Evolutionary conservation across 2,888 invertebrate genomes (phyloP).

Genomic region (Tanytarsus gracilentus): DNA sequence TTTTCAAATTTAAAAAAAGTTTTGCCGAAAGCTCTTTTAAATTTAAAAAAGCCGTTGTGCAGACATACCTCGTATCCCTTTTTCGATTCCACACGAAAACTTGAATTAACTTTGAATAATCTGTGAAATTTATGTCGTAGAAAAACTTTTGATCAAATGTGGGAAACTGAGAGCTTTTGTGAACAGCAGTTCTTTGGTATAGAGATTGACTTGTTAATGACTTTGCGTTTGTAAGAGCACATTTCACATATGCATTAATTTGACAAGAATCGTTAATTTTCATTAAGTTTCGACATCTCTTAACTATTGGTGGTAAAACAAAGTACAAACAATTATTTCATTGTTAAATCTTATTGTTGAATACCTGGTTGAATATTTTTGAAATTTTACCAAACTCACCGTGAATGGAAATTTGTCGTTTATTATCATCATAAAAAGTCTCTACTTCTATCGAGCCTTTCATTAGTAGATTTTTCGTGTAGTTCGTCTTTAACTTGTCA

Average conservation of each 20-base stretch:
- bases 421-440: conserved; percentile 46
- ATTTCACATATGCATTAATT: conserved; percentile 73
- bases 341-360: neutral
- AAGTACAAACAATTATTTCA: conserved; percentile 3
- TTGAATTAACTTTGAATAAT: conserved; percentile 55
- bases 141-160: conserved; percentile 70
- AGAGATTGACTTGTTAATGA: conserved; percentile 34
- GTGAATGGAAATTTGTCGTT: conserved; percentile 54
- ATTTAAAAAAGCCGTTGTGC: conserved; percentile 30
- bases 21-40: neutral
- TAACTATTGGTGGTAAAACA: conserved; percentile 48
- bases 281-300: conserved; percentile 65
- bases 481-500: conserved; percentile 13
- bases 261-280: conserved; percentile 53
- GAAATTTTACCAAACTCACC: conserved; percentile 47
- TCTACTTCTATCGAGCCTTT: conserved; percentile 57
- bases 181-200: conserved; percentile 71
- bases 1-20: neutral
- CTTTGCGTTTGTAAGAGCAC: conserved; percentile 33
- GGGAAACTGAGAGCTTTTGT: conserved; percentile 66
- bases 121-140: conserved; percentile 46
- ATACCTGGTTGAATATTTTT: neutral
- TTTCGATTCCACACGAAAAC: conserved; percentile 83
- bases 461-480: conserved; percentile 8
- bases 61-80: conserved; percentile 64